Conservation (phyloP, 2,888 invertebrate genomes). For the Epiblema foenella region DNA sequence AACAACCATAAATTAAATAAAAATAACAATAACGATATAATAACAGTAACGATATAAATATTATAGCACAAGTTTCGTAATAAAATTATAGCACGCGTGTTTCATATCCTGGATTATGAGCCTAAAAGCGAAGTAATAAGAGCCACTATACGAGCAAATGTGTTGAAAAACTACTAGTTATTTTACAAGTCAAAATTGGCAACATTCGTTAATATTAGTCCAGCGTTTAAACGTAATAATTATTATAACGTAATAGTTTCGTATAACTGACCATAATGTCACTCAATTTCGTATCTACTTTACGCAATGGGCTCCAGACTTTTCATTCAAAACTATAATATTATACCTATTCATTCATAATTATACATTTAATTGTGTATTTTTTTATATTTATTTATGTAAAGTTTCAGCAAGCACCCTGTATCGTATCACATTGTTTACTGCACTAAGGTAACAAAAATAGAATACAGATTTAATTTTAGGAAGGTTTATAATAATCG, state of each 20-base stretch:
- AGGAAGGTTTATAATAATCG: neutral
- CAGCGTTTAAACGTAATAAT: neutral
- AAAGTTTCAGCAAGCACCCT: slow-evolving; percentile 57
- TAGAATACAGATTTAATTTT: slow-evolving; percentile 18
- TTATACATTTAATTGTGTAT: no score
- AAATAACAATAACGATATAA: no score
- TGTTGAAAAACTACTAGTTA: neutral
- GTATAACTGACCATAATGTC: neutral
- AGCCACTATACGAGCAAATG: no score
- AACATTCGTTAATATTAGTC: neutral
- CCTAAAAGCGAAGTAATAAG: no score
- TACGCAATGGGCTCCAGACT: neutral
- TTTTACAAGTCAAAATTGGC: neutral
- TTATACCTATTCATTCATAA: slow-evolving; percentile 7
- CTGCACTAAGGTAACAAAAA: slow-evolving; percentile 54
- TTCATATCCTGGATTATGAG: no score
- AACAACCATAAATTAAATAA: no score
- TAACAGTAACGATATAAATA: no score
- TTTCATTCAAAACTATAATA: neutral
- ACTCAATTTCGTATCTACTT: neutral
- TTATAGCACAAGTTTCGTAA: no score
- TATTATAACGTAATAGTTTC: no score
- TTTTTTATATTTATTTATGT: slow-evolving; percentile 47
- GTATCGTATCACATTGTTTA: slow-evolving; percentile 50
- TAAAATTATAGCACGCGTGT: no score